Evolutionary conservation across 2,113 vertebrate species (phyloP).

Genomic region (Rallus limicola): DNA sequence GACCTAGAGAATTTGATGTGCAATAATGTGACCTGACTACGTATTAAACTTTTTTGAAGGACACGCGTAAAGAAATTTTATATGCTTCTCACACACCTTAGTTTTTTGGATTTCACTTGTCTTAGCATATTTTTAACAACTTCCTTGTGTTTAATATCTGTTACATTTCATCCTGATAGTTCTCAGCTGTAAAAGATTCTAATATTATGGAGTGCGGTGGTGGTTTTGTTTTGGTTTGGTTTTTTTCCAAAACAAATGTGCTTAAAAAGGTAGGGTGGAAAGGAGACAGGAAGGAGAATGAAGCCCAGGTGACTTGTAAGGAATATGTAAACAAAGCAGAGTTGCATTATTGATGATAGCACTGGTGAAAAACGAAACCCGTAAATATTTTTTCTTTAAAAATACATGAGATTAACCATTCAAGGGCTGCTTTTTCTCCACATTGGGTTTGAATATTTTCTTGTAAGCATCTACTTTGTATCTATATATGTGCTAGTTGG

Average conservation of each 20-base stretch:
- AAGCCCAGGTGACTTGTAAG: conserved; percentile 57
- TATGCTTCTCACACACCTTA: conserved; percentile 74
- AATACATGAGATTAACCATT: conserved; percentile 46
- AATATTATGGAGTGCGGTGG: neutral
- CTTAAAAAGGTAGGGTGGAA: conserved; percentile 15
- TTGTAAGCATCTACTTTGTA: conserved; percentile 3
- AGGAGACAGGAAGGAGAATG: neutral
- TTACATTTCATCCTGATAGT: conserved; percentile 67
- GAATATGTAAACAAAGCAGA: conserved; percentile 67
- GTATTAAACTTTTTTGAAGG: conserved; percentile 92
- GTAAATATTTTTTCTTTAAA: conserved; percentile 53
- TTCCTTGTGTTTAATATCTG: conserved; percentile 70
- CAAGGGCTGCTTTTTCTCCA: neutral
- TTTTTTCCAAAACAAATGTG: conserved; percentile 28
- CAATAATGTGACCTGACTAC: conserved; percentile 90
- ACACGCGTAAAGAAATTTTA: conserved; percentile 84
- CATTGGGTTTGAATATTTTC: neutral
- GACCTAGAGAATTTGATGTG: conserved; percentile 87
- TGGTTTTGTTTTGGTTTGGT: no score
- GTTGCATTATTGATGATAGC: conserved; percentile 64
- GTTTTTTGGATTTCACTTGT: conserved; percentile 32
- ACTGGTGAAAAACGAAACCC: neutral
- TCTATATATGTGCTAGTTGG: conserved; percentile 4
- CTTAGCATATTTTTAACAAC: conserved; percentile 74
- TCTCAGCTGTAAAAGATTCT: conserved; percentile 52